A percentile compares a stretch with the other conserved stretches of the same genome.
These are phyloP conservation scores for Amblyopsis rosae DNA, from an alignment of 2,113 vertebrate species.

Conservation along the genomic window DNA sequence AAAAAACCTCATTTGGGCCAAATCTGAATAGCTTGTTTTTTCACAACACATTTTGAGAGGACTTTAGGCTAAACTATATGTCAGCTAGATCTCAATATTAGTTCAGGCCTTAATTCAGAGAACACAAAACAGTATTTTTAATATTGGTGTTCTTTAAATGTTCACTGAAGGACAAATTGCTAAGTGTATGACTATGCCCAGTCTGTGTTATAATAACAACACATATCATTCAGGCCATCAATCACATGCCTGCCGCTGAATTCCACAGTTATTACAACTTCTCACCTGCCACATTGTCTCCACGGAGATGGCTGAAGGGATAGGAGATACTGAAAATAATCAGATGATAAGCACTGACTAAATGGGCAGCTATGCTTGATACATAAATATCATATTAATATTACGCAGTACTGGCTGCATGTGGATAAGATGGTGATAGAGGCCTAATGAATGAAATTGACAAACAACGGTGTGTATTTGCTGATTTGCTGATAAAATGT, in stretches of 20 bases:
- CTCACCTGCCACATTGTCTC: constrained; percentile 2
- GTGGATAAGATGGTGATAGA: constrained; percentile 41
- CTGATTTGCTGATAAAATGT: neutral
- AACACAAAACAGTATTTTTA: too few species aligned
- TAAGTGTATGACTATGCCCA: too few species aligned
- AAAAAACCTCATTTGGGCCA: too few species aligned
- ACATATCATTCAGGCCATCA: constrained; percentile 6
- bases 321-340: neutral
- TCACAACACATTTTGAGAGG: too few species aligned
- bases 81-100: too few species aligned
- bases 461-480: neutral
- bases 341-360: constrained; percentile 35
- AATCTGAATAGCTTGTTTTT: too few species aligned
- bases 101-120: too few species aligned
- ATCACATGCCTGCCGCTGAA: constrained; percentile 24
- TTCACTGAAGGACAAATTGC: too few species aligned
- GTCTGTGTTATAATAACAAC: too few species aligned
- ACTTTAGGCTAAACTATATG: too few species aligned
- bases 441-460: too few species aligned
- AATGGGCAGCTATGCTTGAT: constrained; percentile 57
- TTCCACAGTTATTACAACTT: constrained; percentile 48
- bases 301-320: constrained; percentile 1
- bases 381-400: constrained; percentile 23
- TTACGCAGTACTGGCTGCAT: constrained; percentile 28
- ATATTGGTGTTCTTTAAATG: too few species aligned